Percentiles rank a stretch among this genome's conserved stretches.
Conservation (phyloP, 2,113 vertebrate species). For the Bungarus multicinctus region DNA sequence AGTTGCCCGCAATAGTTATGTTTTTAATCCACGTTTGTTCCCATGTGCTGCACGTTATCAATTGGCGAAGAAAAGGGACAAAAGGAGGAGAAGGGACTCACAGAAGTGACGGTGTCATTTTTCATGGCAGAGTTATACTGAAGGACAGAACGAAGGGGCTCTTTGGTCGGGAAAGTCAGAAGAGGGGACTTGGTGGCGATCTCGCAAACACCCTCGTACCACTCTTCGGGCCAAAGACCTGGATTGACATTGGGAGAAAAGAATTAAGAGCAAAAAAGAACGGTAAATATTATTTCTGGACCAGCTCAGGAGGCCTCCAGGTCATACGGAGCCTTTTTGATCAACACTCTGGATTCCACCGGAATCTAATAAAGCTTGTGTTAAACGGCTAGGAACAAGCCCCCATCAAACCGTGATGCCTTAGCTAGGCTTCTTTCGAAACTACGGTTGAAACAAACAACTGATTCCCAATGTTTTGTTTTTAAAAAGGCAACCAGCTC, state of each 20-base stretch:
- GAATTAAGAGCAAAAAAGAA: background rate
- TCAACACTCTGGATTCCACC: background rate
- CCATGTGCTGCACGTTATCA: rapidly evolving
- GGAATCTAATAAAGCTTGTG: background rate
- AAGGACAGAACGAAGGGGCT: conserved; percentile 92
- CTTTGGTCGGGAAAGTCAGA: conserved; percentile 94
- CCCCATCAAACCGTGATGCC: background rate
- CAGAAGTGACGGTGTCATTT: conserved; percentile 92
- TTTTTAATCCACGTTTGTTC: background rate
- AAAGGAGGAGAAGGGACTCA: conserved; percentile 52
- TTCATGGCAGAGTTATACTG: conserved; percentile 98
- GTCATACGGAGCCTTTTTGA: background rate
- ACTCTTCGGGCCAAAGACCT: conserved; percentile 98
- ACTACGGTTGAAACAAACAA: background rate
- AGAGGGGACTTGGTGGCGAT: conserved; percentile 95
- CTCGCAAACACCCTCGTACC: conserved; percentile 97
- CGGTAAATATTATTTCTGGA: background rate
- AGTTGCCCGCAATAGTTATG: background rate
- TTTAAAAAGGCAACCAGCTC: too few relatives aligned
- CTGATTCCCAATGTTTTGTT: background rate
- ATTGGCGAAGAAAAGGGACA: background rate
- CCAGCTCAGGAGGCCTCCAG: background rate
- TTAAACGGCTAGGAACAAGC: background rate
- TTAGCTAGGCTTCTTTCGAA: background rate
- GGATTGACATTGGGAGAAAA: background rate